Evolutionary conservation across 2,888 invertebrate genomes (phyloP).

Genomic region (Polietes domitor): DNA sequence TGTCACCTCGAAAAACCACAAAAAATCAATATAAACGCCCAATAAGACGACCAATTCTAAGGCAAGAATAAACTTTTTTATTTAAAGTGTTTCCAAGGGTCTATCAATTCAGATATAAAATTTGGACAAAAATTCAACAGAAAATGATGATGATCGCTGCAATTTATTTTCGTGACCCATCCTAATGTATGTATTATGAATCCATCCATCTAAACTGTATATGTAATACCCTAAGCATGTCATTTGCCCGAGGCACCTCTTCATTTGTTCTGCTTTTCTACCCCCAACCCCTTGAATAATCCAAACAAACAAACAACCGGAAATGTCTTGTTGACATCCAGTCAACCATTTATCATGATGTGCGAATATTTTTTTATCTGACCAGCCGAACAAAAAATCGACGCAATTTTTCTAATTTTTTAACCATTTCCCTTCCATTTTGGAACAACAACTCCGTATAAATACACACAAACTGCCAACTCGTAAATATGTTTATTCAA

Average conservation of each 20-base stretch:
- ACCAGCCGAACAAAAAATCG: slow-evolving; percentile 25
- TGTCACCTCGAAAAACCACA: too few relatives aligned
- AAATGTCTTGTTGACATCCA: slow-evolving; percentile 72
- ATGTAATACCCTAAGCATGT: background rate
- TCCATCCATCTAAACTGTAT: background rate
- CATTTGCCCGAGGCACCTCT: background rate
- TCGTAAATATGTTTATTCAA: slow-evolving; percentile 76
- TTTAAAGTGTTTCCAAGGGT: too few relatives aligned
- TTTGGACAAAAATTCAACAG: too few relatives aligned
- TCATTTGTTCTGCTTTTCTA: background rate
- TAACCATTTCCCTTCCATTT: slow-evolving; percentile 42
- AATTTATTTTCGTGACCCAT: too few relatives aligned
- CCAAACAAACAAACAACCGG: slow-evolving; percentile 63
- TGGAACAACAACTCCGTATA: background rate
- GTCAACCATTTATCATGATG: slow-evolving; percentile 72
- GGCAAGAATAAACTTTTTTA: too few relatives aligned
- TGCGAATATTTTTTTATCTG: slow-evolving; percentile 49
- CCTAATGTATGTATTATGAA: too few relatives aligned
- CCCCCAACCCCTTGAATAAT: background rate
- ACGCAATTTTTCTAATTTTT: slow-evolving; percentile 48
- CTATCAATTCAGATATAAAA: too few relatives aligned
- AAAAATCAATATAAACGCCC: too few relatives aligned
- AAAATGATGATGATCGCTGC: too few relatives aligned
- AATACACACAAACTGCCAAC: background rate
- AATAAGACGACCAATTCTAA: too few relatives aligned